Conservation (phyloP, 2,113 vertebrate genomes). For the Condylura cristata region DNA sequence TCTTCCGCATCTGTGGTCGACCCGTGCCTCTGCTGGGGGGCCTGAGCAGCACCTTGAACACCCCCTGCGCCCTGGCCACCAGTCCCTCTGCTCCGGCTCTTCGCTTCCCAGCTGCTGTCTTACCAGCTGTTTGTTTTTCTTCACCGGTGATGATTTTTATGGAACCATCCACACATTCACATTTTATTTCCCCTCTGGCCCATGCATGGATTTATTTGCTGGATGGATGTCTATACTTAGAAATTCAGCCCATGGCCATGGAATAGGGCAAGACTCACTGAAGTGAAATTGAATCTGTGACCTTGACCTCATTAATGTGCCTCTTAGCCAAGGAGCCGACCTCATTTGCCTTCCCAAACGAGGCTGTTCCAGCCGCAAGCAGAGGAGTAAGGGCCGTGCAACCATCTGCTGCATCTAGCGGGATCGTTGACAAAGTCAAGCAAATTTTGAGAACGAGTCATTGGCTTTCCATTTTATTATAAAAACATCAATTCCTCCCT, state of each 20-base stretch:
- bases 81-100: neutral
- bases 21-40: neutral
- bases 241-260: neutral
- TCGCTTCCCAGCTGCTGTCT: neutral
- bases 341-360: neutral
- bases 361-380: neutral
- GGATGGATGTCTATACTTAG: neutral
- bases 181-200: neutral
- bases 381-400: neutral
- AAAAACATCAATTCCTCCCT: neutral
- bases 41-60: rapidly evolving
- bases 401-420: neutral
- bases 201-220: neutral
- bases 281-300: slow-evolving; percentile 18
- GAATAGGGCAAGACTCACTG: neutral
- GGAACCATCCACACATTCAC: too few relatives aligned
- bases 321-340: neutral
- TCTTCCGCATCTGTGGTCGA: neutral
- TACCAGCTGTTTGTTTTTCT: neutral
- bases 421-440: neutral
- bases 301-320: slow-evolving; percentile 12
- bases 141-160: neutral
- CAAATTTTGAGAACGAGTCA: neutral
- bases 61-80: neutral
- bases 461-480: neutral